phyloP scores from a whole-genome alignment of 2,797 vertebrate species.

The Rhynchotus rufescens region DNA sequence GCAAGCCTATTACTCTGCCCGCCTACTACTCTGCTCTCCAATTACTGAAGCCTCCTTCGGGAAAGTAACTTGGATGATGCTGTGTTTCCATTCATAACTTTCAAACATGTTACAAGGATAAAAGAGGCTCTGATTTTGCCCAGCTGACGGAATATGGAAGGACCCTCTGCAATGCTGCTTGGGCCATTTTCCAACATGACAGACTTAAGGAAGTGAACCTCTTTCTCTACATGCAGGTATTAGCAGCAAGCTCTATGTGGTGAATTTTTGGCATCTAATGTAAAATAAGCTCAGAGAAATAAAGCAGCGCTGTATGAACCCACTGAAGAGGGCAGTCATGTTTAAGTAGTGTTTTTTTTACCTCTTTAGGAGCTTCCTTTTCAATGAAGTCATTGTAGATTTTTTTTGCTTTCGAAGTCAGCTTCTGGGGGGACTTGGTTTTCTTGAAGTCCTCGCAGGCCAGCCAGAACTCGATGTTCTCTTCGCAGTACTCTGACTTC shows the following conservation, averaged over 20 bases:
- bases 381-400: slow-evolving; percentile 95
- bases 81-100: not conserved
- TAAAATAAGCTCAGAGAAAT: not conserved
- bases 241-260: not conserved
- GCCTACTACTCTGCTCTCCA: not conserved
- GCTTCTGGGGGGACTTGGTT: slow-evolving; percentile 86
- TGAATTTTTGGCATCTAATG: not conserved
- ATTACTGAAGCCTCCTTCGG: not conserved
- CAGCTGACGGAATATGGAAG: not conserved
- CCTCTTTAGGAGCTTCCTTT: slow-evolving; percentile 94
- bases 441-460: slow-evolving; percentile 94
- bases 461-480: slow-evolving; percentile 97
- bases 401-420: slow-evolving; percentile 89
- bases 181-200: not conserved
- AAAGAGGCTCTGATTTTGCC: not conserved
- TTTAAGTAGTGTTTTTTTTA: slow-evolving; percentile 62
- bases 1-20: not conserved
- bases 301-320: not conserved
- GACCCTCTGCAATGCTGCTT: not conserved
- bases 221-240: not conserved
- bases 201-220: not conserved
- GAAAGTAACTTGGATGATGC: not conserved
- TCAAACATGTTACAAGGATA: not conserved
- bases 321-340: not conserved
- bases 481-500: slow-evolving; percentile 95